Evolutionary conservation across 92 coral and sea anemone species (phyloP).

Genomic region (Porites cylindrica): DNA sequence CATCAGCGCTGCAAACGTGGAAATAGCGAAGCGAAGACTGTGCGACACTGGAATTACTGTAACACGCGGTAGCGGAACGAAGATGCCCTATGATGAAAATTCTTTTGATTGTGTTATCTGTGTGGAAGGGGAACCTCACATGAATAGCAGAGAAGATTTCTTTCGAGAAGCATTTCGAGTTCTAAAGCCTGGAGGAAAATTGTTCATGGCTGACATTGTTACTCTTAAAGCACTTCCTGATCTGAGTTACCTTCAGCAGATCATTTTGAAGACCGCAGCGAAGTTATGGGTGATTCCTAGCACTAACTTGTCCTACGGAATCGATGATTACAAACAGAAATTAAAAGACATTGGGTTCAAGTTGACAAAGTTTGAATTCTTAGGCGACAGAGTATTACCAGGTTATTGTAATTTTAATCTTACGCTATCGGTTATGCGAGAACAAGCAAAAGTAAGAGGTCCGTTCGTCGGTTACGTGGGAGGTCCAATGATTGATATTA

Average conservation of each 20-base stretch:
- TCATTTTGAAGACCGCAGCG: too few species aligned
- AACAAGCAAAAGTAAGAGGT: constrained; percentile 25
- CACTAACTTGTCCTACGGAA: constrained; percentile 21
- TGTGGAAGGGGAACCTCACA: neutral
- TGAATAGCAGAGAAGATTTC: too few species aligned
- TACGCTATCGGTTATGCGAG: constrained; percentile 41
- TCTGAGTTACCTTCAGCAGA: neutral
- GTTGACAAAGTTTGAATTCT: too few species aligned
- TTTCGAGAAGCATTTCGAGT: too few species aligned
- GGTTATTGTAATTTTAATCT: constrained; percentile 1
- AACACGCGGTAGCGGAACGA: too few species aligned
- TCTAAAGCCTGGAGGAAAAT: too few species aligned
- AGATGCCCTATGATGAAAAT: neutral
- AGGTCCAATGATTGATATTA: too few species aligned
- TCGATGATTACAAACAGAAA: too few species aligned
- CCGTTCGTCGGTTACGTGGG: too few species aligned
- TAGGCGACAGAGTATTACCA: too few species aligned
- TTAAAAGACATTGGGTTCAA: too few species aligned
- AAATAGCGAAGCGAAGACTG: constrained; percentile 51
- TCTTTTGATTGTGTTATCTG: constrained; percentile 55
- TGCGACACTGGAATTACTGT: constrained; percentile 17
- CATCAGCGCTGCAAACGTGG: constrained; percentile 48
- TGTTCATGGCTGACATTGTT: too few species aligned
- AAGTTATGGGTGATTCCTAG: constrained; percentile 21
- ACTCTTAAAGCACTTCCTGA: constrained; percentile 8